Base-by-base conservation (phyloP, 2,797 vertebrate species). In the Siniperca obscura region DNA sequence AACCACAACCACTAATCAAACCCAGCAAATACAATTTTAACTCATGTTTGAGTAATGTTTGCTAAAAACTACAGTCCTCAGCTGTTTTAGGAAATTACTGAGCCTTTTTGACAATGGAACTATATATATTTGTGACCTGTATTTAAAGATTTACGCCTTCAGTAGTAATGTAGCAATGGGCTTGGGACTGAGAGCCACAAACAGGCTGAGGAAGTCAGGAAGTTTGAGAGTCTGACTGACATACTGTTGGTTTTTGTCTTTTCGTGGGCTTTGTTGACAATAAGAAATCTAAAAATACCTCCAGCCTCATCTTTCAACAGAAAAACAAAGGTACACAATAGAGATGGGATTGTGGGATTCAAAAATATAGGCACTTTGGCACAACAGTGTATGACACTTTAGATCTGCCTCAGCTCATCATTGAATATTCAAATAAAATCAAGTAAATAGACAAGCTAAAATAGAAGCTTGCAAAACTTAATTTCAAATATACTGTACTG, bases 81-180 rank as follows among this genome's bases (percentile, higher is more conserved):
- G 76, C 46, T 70, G 67, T 65, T 83, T 79, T 8, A 59, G 21
- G 48, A 71, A 81, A 69, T 53, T 5, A 59, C 38, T 42, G 36
- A 65, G 53, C 52, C 38, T 65, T 68, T 53, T 30, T 52, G 21
- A 55, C 50, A 70, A 53, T 30, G 53, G 5, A 68, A 52, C 21
- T 44, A 64, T 2, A 27, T 8, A 27, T 8, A 30, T 56, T 44
- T 56, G 9, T 12, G 30, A 44, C n/a, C 9, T 4, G 34, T 68
- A 60, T 66, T 70, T 70, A 60, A 44, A 79, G 52, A 74, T 83
- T 48, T 62, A 48, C 21, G 9, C 67, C 80, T 75, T 52, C 12
- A 52, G 57, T 17, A 36, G 48, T 59, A 80, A 72, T 40, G 30
- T 30, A 30, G 30, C 38, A 61, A 5, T 40, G 30, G 42, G 22